Base-by-base conservation (phyloP, 2,797 vertebrate genomes). In the Myotis planiceps region DNA sequence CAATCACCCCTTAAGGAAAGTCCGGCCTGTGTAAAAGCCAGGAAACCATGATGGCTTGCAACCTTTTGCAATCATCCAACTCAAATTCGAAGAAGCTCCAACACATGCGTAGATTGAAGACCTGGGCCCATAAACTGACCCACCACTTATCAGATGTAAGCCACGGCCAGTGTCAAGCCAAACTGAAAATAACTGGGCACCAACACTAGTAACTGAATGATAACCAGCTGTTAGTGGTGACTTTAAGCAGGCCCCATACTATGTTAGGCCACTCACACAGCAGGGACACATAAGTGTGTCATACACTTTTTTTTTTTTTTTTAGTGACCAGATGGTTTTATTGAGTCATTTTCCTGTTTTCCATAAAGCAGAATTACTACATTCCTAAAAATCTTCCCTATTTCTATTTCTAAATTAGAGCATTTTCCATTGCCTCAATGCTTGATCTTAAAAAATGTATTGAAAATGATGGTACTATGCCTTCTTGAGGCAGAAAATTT, bases 321-420 rank as follows among this genome's bases (percentile, higher is more conserved):
- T 86, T 47, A 80, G 19, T 90, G 68, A 80, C 51, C 78, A 81
- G 51, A 82, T 85, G 37, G 74, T 65, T 90, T 93, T 71, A 47
- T 45, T 89, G 72, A 93, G 37, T 92, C 63, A 92, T 91, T 89
- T 94, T 92, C 9, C 55, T 92, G 72, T 89, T 96, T 97, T 95
- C 49, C 25, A 94, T 49, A 93, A 95, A 90, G 55, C 45, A 74
- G 51, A 89, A 92, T 94, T 81, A 63, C 49, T 96, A 63, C 37
- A 92, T 89, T 94, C 32, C 25, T 94, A 76, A 97, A 88, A 95
- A 45, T 93, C 53, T 83, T 84, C 60, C 65, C 27, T 75, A 23
- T 84, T 92, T 94, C 58, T 86, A 12, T 84, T 88, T 88, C 27
- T 92, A 93, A 79, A 63, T 92, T 78, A 95, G 34, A 97, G 47